These are phyloP conservation scores for Simalia tracyae DNA, from an alignment of 2,797 vertebrate species.

Conservation along the genomic window DNA sequence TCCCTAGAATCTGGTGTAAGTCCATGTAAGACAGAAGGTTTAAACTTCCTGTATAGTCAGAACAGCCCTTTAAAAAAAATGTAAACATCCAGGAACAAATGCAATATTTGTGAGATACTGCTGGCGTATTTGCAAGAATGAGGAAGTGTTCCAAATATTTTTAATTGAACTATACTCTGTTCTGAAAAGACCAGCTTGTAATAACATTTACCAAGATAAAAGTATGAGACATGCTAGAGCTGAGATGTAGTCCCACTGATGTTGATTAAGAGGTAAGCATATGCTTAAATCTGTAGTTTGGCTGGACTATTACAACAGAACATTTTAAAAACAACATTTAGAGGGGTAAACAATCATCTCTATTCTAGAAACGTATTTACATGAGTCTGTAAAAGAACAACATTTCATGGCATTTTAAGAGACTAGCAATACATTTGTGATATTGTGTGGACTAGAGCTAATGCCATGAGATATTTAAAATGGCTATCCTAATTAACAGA, in stretches of 20 bases:
- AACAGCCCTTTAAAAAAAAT: too few species aligned
- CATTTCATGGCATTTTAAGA: not conserved
- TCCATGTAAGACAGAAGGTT: not conserved
- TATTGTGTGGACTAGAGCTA: not conserved
- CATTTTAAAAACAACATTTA: not conserved
- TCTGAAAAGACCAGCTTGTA: not conserved
- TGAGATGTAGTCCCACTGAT: not conserved
- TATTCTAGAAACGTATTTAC: not conserved
- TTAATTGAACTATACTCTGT: not conserved
- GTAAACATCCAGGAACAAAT: too few species aligned
- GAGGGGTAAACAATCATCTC: not conserved
- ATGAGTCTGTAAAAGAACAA: not conserved
- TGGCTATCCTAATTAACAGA: not conserved
- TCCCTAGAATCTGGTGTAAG: not conserved
- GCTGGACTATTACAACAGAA: not conserved
- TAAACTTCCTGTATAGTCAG: not conserved
- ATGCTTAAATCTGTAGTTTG: not conserved
- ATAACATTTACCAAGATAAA: not conserved
- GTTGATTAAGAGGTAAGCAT: not conserved
- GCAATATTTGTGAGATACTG: too few species aligned
- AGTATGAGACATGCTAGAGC: not conserved
- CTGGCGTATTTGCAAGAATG: not conserved
- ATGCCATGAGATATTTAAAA: not conserved
- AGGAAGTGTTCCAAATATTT: not conserved
- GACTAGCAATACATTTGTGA: not conserved